Evolutionary conservation across 2,797 vertebrate species (phyloP).

Genomic region (Microchirus variegatus): DNA sequence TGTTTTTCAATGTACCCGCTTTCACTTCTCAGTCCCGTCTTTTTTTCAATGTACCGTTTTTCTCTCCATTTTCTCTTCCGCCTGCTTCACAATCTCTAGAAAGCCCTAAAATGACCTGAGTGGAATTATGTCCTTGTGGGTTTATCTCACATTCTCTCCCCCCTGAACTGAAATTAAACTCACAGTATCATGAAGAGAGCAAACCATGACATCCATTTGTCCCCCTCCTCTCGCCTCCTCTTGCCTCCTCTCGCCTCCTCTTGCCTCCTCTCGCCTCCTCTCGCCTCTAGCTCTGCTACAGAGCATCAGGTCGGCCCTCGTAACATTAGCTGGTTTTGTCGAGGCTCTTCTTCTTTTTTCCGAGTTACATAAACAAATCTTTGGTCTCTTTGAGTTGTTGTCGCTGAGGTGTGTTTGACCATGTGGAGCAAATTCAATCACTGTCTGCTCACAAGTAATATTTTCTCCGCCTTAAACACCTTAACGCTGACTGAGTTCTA

Average conservation of each 20-base stretch:
- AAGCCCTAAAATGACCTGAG: slow-evolving; percentile 26
- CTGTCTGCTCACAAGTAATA: slow-evolving; percentile 68
- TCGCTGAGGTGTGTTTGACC: slow-evolving; percentile 75
- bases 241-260: slow-evolving; percentile 24
- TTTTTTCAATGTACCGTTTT: neutral
- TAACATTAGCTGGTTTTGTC: neutral
- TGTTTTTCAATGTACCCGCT: no score
- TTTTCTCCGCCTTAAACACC: slow-evolving; percentile 55
- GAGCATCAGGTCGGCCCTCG: slow-evolving; percentile 37
- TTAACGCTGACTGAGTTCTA: slow-evolving; percentile 69
- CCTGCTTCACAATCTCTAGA: slow-evolving; percentile 5
- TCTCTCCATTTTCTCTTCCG: neutral
- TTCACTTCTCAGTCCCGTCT: no score
- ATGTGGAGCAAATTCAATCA: slow-evolving; percentile 71
- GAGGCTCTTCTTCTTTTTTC: slow-evolving; percentile 28
- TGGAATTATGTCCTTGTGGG: slow-evolving; percentile 19
- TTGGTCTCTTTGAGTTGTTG: slow-evolving; percentile 47
- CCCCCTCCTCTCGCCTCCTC: slow-evolving; percentile 24
- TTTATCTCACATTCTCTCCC: slow-evolving; percentile 18
- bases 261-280: slow-evolving; percentile 32
- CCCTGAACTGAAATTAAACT: slow-evolving; percentile 24
- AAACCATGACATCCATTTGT: slow-evolving; percentile 31
- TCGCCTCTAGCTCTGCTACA: slow-evolving; percentile 33
- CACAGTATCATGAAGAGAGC: slow-evolving; percentile 29
- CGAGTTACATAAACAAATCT: slow-evolving; percentile 57